Evolutionary conservation across 2,888 invertebrate species (phyloP).

Genomic region (Alsophila aescularia): DNA sequence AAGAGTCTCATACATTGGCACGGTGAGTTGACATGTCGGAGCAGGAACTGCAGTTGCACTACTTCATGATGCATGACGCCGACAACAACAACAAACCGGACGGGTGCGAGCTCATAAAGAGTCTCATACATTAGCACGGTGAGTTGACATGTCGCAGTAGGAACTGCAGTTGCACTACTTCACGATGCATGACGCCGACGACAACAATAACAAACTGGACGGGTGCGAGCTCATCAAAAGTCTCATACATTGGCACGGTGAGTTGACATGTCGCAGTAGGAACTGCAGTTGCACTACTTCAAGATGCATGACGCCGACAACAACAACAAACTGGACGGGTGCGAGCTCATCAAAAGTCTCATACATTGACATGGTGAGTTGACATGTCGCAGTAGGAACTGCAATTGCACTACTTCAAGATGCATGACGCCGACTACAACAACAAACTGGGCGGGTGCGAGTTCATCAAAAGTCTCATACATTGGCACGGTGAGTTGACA

Average conservation of each 20-base stretch:
- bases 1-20: slow-evolving; percentile 99
- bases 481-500: slow-evolving; percentile 94
- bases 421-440: slow-evolving; percentile 99
- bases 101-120: slow-evolving; percentile 97
- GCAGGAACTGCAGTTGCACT: slow-evolving; percentile 97
- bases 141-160: slow-evolving; percentile 91
- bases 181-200: slow-evolving; percentile 99
- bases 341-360: slow-evolving; percentile 97
- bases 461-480: slow-evolving; percentile 96
- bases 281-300: too few relatives aligned
- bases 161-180: slow-evolving; percentile 99
- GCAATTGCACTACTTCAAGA: slow-evolving; percentile 99
- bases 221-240: slow-evolving; percentile 98
- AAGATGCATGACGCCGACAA: too few relatives aligned
- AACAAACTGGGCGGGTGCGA: slow-evolving; percentile 98
- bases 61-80: slow-evolving; percentile 99
- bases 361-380: slow-evolving; percentile 98
- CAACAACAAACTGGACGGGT: too few relatives aligned
- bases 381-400: slow-evolving; percentile 95
- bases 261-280: too few relatives aligned
- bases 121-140: slow-evolving; percentile 98
- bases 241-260: slow-evolving; percentile 96
- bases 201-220: slow-evolving; percentile 95
- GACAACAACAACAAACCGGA: slow-evolving; percentile 98
- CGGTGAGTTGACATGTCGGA: slow-evolving; percentile 92